These are phyloP conservation scores for Apis laboriosa DNA, from an alignment of 1,140 invertebrate genomes.

Conservation along the genomic window DNA sequence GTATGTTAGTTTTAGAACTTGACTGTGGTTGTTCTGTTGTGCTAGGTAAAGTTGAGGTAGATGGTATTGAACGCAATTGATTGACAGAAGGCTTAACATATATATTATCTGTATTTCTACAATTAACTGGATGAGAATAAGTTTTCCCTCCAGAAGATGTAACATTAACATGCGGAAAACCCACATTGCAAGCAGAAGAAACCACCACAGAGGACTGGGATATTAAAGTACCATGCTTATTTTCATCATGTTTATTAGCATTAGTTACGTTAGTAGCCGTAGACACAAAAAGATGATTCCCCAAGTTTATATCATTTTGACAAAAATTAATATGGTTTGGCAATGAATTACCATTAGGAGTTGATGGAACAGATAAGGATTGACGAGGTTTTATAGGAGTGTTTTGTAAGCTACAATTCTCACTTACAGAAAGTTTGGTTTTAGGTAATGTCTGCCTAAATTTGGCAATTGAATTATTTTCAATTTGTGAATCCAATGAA, in stretches of 20 bases:
- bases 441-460: slow-evolving; percentile 58
- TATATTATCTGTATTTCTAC: slow-evolving; percentile 47
- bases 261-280: slow-evolving; percentile 57
- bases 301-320: slow-evolving; percentile 39
- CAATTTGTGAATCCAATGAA: slow-evolving; percentile 56
- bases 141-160: slow-evolving; percentile 54
- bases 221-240: slow-evolving; percentile 71
- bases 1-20: slow-evolving; percentile 55
- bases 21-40: slow-evolving; percentile 45
- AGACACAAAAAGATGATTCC: slow-evolving; percentile 1
- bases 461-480: slow-evolving; percentile 12
- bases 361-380: slow-evolving; percentile 71
- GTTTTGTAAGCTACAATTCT: slow-evolving; percentile 64
- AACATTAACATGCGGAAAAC: slow-evolving; percentile 68
- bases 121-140: slow-evolving; percentile 38
- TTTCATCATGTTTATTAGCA: slow-evolving; percentile 55
- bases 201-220: slow-evolving; percentile 49
- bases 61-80: slow-evolving; percentile 49
- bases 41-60: slow-evolving; percentile 62
- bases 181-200: slow-evolving; percentile 57
- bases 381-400: slow-evolving; percentile 66
- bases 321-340: slow-evolving; percentile 61
- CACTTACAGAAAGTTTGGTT: slow-evolving; percentile 69
- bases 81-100: slow-evolving; percentile 40
- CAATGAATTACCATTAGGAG: slow-evolving; percentile 64